These are phyloP conservation scores for Alethe castanea DNA, from an alignment of 2,113 vertebrate species.

Conservation along the genomic window DNA sequence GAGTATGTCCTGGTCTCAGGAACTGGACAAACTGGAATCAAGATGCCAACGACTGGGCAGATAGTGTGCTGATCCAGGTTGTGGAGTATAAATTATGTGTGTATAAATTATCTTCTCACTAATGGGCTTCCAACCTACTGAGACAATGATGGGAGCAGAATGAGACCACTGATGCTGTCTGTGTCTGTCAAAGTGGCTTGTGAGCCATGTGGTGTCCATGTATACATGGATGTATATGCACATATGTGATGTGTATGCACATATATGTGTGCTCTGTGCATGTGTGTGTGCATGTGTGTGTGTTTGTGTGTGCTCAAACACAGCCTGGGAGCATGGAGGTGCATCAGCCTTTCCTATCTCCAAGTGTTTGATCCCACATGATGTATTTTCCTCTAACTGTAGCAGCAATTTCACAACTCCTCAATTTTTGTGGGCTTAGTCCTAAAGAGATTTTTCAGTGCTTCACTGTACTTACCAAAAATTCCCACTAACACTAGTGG, in stretches of 20 bases:
- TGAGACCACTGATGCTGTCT: neutral
- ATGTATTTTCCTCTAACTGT: neutral
- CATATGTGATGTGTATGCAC: no score
- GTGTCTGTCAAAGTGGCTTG: neutral
- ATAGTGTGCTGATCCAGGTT: neutral
- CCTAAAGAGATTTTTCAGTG: neutral
- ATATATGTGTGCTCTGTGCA: rapidly evolving
- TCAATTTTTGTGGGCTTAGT: neutral
- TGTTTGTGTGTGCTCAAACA: neutral
- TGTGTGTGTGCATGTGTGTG: neutral
- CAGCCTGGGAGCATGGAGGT: neutral
- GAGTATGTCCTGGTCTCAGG: neutral
- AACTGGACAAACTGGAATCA: neutral
- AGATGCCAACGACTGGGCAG: neutral
- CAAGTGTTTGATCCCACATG: neutral
- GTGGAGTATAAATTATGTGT: no score
- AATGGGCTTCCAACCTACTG: neutral
- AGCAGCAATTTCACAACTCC: neutral
- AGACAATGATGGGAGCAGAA: neutral
- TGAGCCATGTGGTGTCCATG: neutral
- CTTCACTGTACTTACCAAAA: neutral
- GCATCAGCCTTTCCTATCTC: neutral
- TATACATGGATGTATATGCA: rapidly evolving
- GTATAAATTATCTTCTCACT: neutral
- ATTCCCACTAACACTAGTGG: neutral